Conservation (phyloP, 2,888 invertebrate genomes). For the Acanthacorydalis orientalis region DNA sequence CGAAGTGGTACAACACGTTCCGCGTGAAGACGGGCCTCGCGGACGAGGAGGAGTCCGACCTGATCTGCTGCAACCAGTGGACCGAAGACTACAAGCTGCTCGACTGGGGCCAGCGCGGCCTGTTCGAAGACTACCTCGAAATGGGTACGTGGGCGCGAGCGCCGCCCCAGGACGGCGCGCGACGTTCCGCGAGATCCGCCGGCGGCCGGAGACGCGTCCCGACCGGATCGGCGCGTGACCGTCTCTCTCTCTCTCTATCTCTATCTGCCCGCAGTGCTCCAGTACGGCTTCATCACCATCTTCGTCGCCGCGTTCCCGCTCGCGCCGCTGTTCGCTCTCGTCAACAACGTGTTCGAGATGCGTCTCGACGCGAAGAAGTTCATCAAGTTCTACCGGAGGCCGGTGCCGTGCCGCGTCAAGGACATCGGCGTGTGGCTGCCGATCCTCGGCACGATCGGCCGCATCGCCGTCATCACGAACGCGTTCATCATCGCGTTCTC, state of each 20-base stretch:
- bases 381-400: constrained; percentile 52
- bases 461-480: constrained; percentile 61
- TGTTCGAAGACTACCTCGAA: constrained; percentile 72
- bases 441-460: constrained; percentile 56
- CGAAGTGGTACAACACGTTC: constrained; percentile 34
- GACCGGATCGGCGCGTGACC: no score
- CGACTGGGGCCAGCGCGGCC: constrained; percentile 43
- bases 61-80: constrained; percentile 46
- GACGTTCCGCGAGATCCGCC: no score
- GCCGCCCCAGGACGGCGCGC: no score
- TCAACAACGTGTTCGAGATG: constrained; percentile 73
- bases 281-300: constrained; percentile 73
- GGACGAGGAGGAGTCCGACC: constrained; percentile 25
- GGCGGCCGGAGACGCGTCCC: no score
- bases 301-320: constrained; percentile 77
- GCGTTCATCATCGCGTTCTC: constrained; percentile 67
- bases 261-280: no score
- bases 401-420: constrained; percentile 53
- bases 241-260: constrained; percentile 15
- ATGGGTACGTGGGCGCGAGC: constrained; percentile 42
- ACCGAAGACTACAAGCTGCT: constrained; percentile 55
- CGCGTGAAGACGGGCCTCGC: constrained; percentile 30
- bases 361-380: constrained; percentile 70
- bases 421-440: constrained; percentile 68
- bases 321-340: constrained; percentile 63